These are phyloP conservation scores for Colossoma macropomum DNA, from an alignment of 2,113 vertebrate genomes.

Conservation along the genomic window DNA sequence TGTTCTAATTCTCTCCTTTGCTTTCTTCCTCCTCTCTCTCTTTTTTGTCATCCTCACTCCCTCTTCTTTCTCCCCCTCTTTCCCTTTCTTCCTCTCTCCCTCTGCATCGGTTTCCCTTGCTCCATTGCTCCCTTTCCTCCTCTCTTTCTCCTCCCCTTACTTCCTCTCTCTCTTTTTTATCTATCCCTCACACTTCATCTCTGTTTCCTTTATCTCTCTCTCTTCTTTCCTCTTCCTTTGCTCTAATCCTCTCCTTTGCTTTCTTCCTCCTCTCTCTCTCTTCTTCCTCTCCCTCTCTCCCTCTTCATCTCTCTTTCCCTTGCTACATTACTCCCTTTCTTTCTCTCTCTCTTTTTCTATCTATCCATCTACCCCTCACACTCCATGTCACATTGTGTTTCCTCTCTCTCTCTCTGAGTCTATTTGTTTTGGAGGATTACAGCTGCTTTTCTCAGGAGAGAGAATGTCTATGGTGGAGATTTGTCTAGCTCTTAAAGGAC, in stretches of 20 bases:
- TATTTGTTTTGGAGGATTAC: constrained; percentile 76
- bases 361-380: constrained; percentile 57
- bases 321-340: constrained; percentile 19
- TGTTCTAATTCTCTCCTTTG: background rate
- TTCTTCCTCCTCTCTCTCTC: constrained; percentile 55
- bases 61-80: background rate
- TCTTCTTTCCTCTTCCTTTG: constrained; percentile 43
- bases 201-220: constrained; percentile 57
- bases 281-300: background rate
- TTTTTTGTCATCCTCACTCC: constrained; percentile 57
- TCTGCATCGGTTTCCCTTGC: no score
- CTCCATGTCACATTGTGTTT: constrained; percentile 33
- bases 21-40: constrained; percentile 47
- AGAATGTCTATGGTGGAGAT: constrained; percentile 43
- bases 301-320: constrained; percentile 61
- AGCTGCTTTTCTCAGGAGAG: constrained; percentile 63
- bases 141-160: background rate
- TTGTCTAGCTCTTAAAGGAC: constrained; percentile 58
- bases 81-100: background rate
- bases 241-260: no score
- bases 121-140: constrained; percentile 9
- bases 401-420: constrained; percentile 56
- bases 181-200: background rate
- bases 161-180: background rate
- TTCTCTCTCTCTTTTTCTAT: constrained; percentile 50